Conservation (phyloP, 2,113 vertebrate species). For the Nycticryphes semicollaris region DNA sequence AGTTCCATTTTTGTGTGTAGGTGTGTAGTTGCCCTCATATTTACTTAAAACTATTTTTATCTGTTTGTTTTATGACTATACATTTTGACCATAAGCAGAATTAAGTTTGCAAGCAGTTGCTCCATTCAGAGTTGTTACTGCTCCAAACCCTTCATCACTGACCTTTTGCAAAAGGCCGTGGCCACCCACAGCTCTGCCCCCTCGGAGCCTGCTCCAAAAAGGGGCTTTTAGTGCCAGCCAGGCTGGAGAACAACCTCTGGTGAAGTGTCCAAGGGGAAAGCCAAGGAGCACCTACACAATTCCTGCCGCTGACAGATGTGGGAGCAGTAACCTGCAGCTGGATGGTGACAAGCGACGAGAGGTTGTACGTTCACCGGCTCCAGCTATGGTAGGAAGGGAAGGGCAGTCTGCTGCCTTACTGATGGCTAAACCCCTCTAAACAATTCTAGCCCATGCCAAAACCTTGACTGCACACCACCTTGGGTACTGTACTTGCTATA, state of each 20-base stretch:
- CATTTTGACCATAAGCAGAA: background rate
- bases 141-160: background rate
- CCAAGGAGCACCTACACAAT: background rate
- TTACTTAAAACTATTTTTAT: background rate
- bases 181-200: background rate
- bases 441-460: background rate
- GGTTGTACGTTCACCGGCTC: background rate
- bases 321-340: background rate
- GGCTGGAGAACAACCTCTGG: background rate
- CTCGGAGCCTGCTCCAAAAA: background rate
- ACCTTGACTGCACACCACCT: background rate
- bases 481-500: background rate
- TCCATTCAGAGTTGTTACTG: background rate
- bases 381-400: background rate
- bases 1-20: background rate
- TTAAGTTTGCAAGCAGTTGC: background rate
- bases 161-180: background rate
- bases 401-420: background rate
- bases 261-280: background rate
- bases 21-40: background rate
- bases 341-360: background rate
- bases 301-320: background rate
- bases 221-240: rapidly evolving
- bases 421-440: background rate
- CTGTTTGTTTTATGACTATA: background rate